Evolutionary conservation across 2,113 vertebrate genomes (phyloP).

Genomic region (Delphinus delphis): DNA sequence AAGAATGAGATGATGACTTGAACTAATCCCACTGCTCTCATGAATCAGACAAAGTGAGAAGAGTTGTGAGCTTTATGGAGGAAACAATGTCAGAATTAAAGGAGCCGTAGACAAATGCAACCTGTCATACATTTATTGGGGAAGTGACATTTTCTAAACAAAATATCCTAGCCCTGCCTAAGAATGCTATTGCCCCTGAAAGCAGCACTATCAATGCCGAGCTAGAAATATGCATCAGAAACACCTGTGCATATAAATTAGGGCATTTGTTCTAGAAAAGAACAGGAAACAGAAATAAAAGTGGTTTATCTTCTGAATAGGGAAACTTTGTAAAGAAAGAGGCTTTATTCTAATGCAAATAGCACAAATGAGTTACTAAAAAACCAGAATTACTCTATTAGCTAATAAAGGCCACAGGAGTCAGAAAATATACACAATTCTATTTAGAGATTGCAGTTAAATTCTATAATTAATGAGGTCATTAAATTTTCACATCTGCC

Average conservation of each 20-base stretch:
- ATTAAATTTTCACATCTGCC: slow-evolving; percentile 46
- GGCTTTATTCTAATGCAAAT: slow-evolving; percentile 18
- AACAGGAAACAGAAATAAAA: not conserved
- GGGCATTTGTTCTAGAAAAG: not conserved
- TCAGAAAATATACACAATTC: slow-evolving; percentile 5
- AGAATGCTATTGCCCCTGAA: not conserved
- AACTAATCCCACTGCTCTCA: not conserved
- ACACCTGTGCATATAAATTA: not conserved
- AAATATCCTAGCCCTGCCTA: not conserved
- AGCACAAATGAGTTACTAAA: slow-evolving; percentile 13
- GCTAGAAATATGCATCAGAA: not conserved
- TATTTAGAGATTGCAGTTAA: slow-evolving; percentile 24
- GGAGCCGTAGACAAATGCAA: not conserved
- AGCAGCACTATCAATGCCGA: not conserved
- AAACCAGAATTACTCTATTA: slow-evolving; percentile 20
- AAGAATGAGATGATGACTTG: not conserved
- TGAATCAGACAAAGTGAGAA: not conserved
- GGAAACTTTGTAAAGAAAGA: not conserved
- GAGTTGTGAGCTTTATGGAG: not conserved
- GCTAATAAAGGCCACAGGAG: not conserved
- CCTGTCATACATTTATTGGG: not conserved
- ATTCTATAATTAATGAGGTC: slow-evolving; percentile 35
- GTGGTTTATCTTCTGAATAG: not conserved
- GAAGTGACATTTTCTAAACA: not conserved
- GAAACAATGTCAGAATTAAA: not conserved